Evolutionary conservation across 2,888 invertebrate species (phyloP).

Genomic region (Pammene fasciana): DNA sequence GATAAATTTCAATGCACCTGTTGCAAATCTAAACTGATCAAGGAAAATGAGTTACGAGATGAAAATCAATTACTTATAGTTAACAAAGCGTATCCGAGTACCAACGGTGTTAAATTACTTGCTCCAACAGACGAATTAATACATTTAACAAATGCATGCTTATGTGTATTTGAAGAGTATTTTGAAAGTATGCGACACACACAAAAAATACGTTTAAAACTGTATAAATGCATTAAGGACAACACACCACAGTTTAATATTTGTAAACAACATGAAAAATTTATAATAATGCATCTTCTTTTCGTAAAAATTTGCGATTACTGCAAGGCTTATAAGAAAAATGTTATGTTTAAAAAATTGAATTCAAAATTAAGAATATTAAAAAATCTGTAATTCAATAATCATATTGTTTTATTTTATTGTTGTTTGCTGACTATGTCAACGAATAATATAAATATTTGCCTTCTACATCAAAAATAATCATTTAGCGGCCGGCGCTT

Average conservation of each 20-base stretch:
- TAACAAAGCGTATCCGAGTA: constrained; percentile 2
- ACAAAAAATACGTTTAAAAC: neutral
- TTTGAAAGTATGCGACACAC: neutral
- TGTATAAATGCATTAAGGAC: neutral
- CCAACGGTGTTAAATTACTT: neutral
- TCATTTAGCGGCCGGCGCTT: too few relatives aligned
- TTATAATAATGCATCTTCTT: neutral
- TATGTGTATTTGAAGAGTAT: neutral
- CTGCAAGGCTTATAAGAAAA: neutral
- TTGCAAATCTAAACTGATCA: neutral
- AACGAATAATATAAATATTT: too few relatives aligned
- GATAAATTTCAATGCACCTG: neutral
- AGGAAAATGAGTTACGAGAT: neutral
- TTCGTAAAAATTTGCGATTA: neutral
- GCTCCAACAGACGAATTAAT: neutral
- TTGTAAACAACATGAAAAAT: constrained; percentile 1
- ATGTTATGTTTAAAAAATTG: neutral
- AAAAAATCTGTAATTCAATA: constrained; percentile 5
- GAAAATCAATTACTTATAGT: neutral
- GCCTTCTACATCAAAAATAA: too few relatives aligned
- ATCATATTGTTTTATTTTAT: too few relatives aligned
- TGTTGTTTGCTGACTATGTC: too few relatives aligned
- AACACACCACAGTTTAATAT: neutral
- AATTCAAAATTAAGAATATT: constrained; percentile 1
- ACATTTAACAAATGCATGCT: neutral